Conservation (phyloP, 1,140 invertebrate genomes). For the Phthorimaea operculella region DNA sequence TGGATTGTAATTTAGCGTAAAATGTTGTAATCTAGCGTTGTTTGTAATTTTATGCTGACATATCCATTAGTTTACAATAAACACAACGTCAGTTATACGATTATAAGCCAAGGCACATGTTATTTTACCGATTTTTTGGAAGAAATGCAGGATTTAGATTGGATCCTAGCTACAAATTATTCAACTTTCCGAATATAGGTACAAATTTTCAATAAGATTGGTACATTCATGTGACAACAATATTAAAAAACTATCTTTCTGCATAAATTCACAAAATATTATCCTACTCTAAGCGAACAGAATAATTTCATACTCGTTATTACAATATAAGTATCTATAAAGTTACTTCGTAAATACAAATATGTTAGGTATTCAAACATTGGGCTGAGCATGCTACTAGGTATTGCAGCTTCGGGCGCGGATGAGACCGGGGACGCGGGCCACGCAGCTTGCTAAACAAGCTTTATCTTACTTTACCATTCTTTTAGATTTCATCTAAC, state of each 20-base stretch:
- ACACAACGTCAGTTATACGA: constrained; percentile 52
- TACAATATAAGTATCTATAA: constrained; percentile 58
- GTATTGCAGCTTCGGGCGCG: constrained; percentile 6
- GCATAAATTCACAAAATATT: constrained; percentile 66
- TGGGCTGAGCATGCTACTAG: constrained; percentile 7
- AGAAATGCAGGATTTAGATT: constrained; percentile 63
- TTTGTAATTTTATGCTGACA: too few relatives aligned
- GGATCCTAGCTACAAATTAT: constrained; percentile 66
- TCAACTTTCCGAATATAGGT: constrained; percentile 67
- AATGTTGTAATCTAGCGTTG: too few relatives aligned
- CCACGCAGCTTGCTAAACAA: too few relatives aligned
- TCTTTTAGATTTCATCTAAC: too few relatives aligned
- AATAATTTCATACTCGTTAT: constrained; percentile 48
- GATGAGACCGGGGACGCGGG: too few relatives aligned
- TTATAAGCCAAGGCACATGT: constrained; percentile 61
- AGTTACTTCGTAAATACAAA: constrained; percentile 54
- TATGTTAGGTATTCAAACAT: constrained; percentile 37
- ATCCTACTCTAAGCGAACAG: constrained; percentile 64
- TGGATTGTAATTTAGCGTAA: too few relatives aligned
- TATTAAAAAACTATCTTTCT: constrained; percentile 68
- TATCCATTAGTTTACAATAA: constrained; percentile 39
- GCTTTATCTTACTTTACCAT: too few relatives aligned
- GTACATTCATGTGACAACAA: constrained; percentile 67
- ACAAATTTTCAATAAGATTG: constrained; percentile 64
- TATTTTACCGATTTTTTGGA: constrained; percentile 49